Base-by-base conservation (phyloP, 2,797 vertebrate genomes). In the Amblyopsis hoosieri region DNA sequence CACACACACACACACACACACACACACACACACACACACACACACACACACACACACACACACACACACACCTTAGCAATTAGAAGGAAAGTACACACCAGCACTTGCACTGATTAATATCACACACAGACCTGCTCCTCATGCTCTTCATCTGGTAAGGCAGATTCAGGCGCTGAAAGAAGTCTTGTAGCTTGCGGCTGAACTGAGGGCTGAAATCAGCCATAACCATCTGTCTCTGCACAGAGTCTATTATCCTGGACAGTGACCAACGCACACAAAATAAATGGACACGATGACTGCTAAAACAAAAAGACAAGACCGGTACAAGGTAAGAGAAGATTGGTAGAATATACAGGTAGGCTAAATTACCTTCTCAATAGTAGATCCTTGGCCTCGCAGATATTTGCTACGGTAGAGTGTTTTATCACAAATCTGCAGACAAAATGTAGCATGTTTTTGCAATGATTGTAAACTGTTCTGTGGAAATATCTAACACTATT, bases 151-250 rank as follows among this genome's bases (percentile, higher is more conserved):
- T 31, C 2, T 76, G 60, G 10, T 37, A 1, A 2, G 81, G 70
- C 0, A 89, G 51, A 59, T 0, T 0, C 0, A 85, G 6, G 10
- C 8, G 62, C 15, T 49, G 77, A 67, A 70, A 90, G 66, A 88
- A 90, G 1, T 66, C 57, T 57, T 85, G 81, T 52, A 91, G 54
- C 54, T 89, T 90, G 2, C 45, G 5, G 48, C 4, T 45, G 60
- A 91, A 91, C 4, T 72, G 70, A 14, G 75, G 2, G 1, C 62
- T 47, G 1, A 90, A 80, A 49, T 79, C 67, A 12, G 11, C 51
- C 81, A 68, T 74, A 51, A 91, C 82, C 48, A 90, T 77, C 61
- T 67, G 81, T 62, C 69, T 81, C 74, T 80, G 86, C 23, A 91
- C 3, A 0, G 78, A 72, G 0, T 37, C 33, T 1, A 86, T 49